Conservation (phyloP, 1,140 invertebrate genomes). For the Bombus consobrinus region DNA sequence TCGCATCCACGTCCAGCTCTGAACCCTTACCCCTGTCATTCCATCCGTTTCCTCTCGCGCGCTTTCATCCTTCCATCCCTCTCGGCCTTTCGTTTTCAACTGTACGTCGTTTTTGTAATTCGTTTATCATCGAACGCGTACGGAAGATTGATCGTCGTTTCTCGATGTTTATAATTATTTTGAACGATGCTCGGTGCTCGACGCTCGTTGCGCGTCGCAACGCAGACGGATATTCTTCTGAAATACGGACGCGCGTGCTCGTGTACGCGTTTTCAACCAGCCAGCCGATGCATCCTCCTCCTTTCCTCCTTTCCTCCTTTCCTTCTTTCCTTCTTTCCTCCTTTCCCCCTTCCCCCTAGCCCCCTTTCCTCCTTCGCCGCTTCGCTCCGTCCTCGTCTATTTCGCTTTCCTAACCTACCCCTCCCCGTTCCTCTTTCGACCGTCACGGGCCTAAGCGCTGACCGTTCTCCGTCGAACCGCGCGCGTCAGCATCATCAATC, state of each 20-base stretch:
- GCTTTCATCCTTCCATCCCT: too few species aligned
- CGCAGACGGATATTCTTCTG: background rate
- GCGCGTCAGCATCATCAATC: conserved; percentile 67
- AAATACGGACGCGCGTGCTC: background rate
- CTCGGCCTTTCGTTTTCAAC: conserved; percentile 1
- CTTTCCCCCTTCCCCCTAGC: too few species aligned
- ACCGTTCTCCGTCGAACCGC: conserved; percentile 26
- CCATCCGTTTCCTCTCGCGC: background rate
- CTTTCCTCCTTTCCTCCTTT: background rate
- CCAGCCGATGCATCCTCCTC: background rate
- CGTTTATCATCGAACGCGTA: conserved; percentile 67
- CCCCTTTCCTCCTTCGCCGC: background rate
- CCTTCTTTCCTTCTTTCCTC: too few species aligned
- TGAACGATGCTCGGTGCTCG: conserved; percentile 55
- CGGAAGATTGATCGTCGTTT: conserved; percentile 72
- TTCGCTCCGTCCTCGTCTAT: background rate
- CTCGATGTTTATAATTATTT: conserved; percentile 72
- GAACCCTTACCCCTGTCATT: background rate
- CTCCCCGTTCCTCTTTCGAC: background rate
- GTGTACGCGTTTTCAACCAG: conserved; percentile 15
- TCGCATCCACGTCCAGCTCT: background rate
- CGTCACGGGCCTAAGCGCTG: background rate
- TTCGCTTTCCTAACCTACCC: background rate
- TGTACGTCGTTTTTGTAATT: conserved; percentile 58
- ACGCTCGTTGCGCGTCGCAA: conserved; percentile 51